Percentiles rank a stretch among this genome's conserved stretches.
Conservation (phyloP, 2,888 invertebrate species). For the Dryobotodes eremita region DNA sequence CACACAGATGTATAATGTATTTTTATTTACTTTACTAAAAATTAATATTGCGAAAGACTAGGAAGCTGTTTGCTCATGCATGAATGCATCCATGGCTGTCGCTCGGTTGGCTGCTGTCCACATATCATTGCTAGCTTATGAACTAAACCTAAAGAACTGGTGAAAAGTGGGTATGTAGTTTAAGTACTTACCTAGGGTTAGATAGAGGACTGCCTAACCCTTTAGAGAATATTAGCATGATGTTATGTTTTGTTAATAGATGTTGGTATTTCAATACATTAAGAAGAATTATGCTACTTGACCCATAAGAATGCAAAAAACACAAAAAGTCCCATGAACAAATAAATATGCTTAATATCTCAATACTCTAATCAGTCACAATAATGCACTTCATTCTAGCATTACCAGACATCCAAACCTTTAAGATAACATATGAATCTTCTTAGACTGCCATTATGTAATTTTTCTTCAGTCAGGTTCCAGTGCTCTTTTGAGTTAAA, state of each 20-base stretch:
- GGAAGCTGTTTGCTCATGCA: not conserved
- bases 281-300: not conserved
- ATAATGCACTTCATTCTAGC: not conserved
- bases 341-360: not conserved
- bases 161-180: not conserved
- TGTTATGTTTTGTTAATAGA: not conserved
- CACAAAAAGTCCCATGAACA: not conserved
- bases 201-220: too few relatives aligned
- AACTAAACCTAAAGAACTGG: not conserved
- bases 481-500: not conserved
- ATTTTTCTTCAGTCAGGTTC: not conserved
- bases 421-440: not conserved
- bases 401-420: not conserved
- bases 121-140: not conserved
- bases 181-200: not conserved
- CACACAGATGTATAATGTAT: not conserved
- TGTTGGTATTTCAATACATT: not conserved
- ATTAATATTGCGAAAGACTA: not conserved
- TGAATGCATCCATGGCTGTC: not conserved
- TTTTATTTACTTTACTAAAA: not conserved
- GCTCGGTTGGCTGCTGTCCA: not conserved
- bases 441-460: not conserved
- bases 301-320: not conserved
- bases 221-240: not conserved
- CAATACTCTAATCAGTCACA: not conserved